Evolutionary conservation across 2,113 vertebrate genomes (phyloP).

Genomic region (Leptosomus discolor): DNA sequence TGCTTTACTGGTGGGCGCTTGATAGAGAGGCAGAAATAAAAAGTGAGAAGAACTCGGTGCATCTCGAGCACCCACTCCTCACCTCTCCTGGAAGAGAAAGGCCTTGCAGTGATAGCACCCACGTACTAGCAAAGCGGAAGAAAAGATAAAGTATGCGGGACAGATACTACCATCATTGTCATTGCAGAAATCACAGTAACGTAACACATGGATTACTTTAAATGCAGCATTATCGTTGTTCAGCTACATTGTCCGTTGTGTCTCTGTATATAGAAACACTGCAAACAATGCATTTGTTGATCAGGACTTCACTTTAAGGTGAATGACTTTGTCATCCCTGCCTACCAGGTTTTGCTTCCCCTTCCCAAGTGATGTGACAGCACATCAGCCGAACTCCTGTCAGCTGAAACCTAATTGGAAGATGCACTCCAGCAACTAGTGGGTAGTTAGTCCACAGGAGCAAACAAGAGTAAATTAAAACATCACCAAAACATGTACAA

Average conservation of each 20-base stretch:
- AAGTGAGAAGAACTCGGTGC: background rate
- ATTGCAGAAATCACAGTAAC: accelerated
- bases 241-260: accelerated
- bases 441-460: background rate
- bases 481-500: background rate
- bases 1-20: background rate
- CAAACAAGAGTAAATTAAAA: background rate
- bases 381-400: background rate
- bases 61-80: background rate
- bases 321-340: background rate
- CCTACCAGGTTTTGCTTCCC: background rate
- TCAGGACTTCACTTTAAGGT: background rate
- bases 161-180: background rate
- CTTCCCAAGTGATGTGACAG: background rate
- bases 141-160: background rate
- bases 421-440: background rate
- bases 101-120: accelerated
- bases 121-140: accelerated
- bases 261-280: background rate
- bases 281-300: no score
- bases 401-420: background rate
- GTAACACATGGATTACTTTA: background rate
- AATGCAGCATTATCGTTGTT: background rate
- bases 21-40: background rate
- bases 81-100: background rate